Evolutionary conservation across 2,113 vertebrate genomes (phyloP), one percentile per base, ranked within the genome.

Genomic region (Osmerus mordax): DNA sequence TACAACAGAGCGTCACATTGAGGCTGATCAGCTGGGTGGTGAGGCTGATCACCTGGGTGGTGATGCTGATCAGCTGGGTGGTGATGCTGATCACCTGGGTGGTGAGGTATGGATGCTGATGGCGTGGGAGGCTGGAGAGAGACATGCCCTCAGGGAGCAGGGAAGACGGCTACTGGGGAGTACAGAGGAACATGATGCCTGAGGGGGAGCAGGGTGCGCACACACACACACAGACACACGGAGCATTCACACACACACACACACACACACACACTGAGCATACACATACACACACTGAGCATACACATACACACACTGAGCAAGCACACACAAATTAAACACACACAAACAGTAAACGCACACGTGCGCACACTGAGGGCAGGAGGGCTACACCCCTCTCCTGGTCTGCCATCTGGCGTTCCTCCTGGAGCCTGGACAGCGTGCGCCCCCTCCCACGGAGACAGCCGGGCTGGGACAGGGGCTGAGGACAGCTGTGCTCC

Each of bases 391-490:
- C 54, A 4, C 14, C 55, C 51, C 47, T n/a, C 41, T 80, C 63
- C 25, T 70, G 72, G 56, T 66, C 41, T 64, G 70, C 69, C 76
- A 77, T 81, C 78, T 82, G 82, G 51, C 70, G 55, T 18, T 55
- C 59, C 54, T 3, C 55, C 74, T 62, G 70, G 79, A 63, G 36
- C n/a, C 15, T 69, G 67, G 25, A 21, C 4, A 25, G 72, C 58
- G 18, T 67, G 54, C 59, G 47, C 28, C 32, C 62, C 21, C 16
- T 64, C 59, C 12, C 32, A 7, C 32, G 70, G 67, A 52, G 61
- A 58, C 67, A 58, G 61, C 2, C 2, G 52, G 2, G 16, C 3
- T 51, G 14, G 19, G 66, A 29, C 23, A 12, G 23, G 32, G 62
- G 16, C 23, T 62, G n/a, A 60, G 2, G 60, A 36, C 4, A 36